Base-by-base conservation (phyloP, 2,797 vertebrate genomes). In the Semaprochilodus insignis region DNA sequence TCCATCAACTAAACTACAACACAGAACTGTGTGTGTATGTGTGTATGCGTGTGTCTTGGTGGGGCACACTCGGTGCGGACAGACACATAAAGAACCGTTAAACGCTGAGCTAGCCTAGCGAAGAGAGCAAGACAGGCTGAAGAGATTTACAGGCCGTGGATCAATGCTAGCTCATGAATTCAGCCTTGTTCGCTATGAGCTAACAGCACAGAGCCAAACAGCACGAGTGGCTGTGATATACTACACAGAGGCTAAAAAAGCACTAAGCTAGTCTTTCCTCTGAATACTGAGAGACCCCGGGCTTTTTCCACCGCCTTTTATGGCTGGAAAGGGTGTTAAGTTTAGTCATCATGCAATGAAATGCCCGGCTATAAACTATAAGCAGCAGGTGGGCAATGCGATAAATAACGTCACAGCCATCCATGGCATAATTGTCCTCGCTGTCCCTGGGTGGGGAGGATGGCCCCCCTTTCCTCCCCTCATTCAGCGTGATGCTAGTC, bases 111-210 rank as follows among this genome's bases (percentile, higher is more conserved):
- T 81, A 84, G 84, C 81, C 75, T 60, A 82, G 81, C 31, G 36
- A 63, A 77, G 60, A 63, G 80, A 77, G 75, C 69, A 67, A 81
- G 83, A 66, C 81, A 73, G 80, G 57, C 52, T 65, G 54, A 74
- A 57, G 73, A 87, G 84, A 85, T 87, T 84, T 87, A 85, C 81
- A 82, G 81, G 77, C 57, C 40, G 83, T 52, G 80, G 86, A 83
- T 87, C 82, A 84, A 78, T 74, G 75, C 74, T 80, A 80, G 44
- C 83, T 73, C 81, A 67, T 79, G 73, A 74, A 65, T 83, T 48
- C 75, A 75, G 77, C 72, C 77, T 85, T 85, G 82, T 85, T 84
- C 83, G 81, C 84, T 71, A 73, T 54, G 77, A 85, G 67, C 85
- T 79, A 60, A 73, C 80, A 70, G 57, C 72, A 80, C 63, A 70